A percentile compares a stretch with the other conserved stretches of the same genome.
Conservation (phyloP, 1,140 invertebrate species). For the Centruroides sculpturatus region DNA sequence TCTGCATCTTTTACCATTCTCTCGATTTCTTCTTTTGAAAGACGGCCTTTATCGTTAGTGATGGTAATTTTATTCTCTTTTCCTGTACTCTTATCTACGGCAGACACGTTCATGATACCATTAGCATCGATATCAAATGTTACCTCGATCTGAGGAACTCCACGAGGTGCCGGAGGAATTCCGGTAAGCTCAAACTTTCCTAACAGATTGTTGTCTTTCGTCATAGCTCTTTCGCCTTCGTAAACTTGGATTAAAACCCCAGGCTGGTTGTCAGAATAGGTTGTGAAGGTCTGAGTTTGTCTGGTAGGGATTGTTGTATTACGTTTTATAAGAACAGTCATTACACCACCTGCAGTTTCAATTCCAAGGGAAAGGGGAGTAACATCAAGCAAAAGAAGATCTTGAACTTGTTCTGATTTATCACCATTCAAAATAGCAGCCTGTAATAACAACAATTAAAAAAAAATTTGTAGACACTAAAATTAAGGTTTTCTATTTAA, state of each 20-base stretch:
- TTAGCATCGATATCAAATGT: slow-evolving; percentile 44
- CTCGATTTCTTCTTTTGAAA: slow-evolving; percentile 93
- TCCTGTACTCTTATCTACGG: slow-evolving; percentile 55
- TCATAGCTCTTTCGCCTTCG: slow-evolving; percentile 43
- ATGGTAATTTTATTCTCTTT: slow-evolving; percentile 97
- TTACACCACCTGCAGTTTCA: slow-evolving; percentile 90
- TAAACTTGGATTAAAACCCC: slow-evolving; percentile 68
- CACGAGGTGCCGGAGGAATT: slow-evolving; percentile 42
- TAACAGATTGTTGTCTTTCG: slow-evolving; percentile 41
- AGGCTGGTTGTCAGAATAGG: slow-evolving; percentile 40
- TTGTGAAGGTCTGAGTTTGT: slow-evolving; percentile 54
- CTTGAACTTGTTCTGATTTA: slow-evolving; percentile 82
- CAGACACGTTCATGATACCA: slow-evolving; percentile 33
- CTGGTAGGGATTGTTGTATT: slow-evolving; percentile 94
- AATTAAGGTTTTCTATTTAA: too few relatives aligned
- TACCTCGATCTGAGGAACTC: slow-evolving; percentile 41
- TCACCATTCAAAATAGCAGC: slow-evolving; percentile 83
- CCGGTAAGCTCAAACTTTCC: slow-evolving; percentile 43
- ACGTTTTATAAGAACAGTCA: slow-evolving; percentile 86
- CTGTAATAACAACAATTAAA: not conserved
- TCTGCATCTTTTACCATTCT: slow-evolving; percentile 49
- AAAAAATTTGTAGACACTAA: too few relatives aligned
- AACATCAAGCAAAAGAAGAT: slow-evolving; percentile 80
- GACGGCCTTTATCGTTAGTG: slow-evolving; percentile 91
- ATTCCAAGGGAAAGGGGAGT: slow-evolving; percentile 92